Evolutionary conservation across 2,113 vertebrate genomes (phyloP), one percentile per base, ranked within the genome.

Genomic region (Serinus canaria): DNA sequence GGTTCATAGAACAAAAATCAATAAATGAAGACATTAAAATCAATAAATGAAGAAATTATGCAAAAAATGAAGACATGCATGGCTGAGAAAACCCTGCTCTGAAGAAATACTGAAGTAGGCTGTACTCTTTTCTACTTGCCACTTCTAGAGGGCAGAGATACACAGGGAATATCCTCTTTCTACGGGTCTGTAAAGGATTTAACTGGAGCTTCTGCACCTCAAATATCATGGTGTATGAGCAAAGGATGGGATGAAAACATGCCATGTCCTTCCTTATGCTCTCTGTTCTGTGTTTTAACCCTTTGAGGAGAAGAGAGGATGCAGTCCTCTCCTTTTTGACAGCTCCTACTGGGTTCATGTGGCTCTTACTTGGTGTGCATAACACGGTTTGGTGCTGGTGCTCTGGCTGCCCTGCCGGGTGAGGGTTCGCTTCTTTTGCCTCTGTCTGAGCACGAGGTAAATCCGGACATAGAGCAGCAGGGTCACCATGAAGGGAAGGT

Each of bases 391-490:
- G 95, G 97, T 96, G 94, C 97, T 98, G 98, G 98, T n/a, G 77
- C 98, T 98, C 33, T 98, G 97, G 79, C 98, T 99, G 96, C 98
- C 97, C 96, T 99, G 98, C 37, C 98, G 96, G 15, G 98, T 99
- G 62, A 98, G 97, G 78, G 98, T 98, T 97, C 98, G 97, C 97
- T 98, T 99, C 92, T 97, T 96, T 84, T 98, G 98, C 37, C 98
- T 98, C 96, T 98, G 98, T 92, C 98, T 98, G 93, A 99, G 97
- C 87, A 99, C 99, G 58, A 99, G 78, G 67, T 99, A 99, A 97
- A 99, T 99, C 90, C 99, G 98, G 79, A 99, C 97, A 60, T 99
- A 99, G 89, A 99, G 98, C 78, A 99, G 97, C 95, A 99, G 97
- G 13, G 98, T 99, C 95, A 99, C 98, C 72, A 98, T 83, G 70